Base-by-base conservation (phyloP, 1,140 invertebrate genomes). In the Dendrolimus punctatus region DNA sequence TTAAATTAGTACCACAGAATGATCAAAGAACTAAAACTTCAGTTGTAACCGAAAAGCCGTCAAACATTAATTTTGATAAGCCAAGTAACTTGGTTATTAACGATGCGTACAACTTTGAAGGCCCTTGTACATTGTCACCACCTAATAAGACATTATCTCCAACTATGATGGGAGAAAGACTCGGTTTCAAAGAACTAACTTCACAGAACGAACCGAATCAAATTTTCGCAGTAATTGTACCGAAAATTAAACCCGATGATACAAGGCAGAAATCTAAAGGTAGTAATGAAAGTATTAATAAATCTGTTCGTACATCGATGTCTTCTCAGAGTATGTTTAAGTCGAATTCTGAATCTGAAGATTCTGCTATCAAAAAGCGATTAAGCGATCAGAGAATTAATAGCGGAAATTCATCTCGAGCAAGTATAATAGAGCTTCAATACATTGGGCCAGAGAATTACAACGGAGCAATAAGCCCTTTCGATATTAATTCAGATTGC, bases 211-310 rank as follows among this genome's bases (percentile, higher is more conserved):
- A 77, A 5, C 75, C 70, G 1, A 73, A 68, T 49, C 87, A 87
- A 59, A 74, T 88, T 5, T 88, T 87, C 63, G 85, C 87, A 2
- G 85, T 88, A 0, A 87, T 88, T 5, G 87, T 87, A 0, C 87
- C 87, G 0, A 87, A 86, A 69, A 66, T 77, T 0, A 77, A 73
- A 62, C 71, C 68, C 0, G 51, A 50, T 6, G 73, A 81, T 40
- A 55, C 60, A 43, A 76, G 49, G 40, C 74, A 68, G 46, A 71
- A 55, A 3, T 43, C 40, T 5, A 60, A 65, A 51, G 69, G 68
- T 0, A 82, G 80, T 49, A 75, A 74, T 0, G 82, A 85, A 8
- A 84, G 80, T 41, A 48, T 83, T 0, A 71, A 73, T 9, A 83
- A 84, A 10, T 77, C 76, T 1, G 67, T 81, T 2, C 54, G 67